Evolutionary conservation across 2,797 vertebrate genomes (phyloP).

Genomic region (Crocodylus rhombifer): DNA sequence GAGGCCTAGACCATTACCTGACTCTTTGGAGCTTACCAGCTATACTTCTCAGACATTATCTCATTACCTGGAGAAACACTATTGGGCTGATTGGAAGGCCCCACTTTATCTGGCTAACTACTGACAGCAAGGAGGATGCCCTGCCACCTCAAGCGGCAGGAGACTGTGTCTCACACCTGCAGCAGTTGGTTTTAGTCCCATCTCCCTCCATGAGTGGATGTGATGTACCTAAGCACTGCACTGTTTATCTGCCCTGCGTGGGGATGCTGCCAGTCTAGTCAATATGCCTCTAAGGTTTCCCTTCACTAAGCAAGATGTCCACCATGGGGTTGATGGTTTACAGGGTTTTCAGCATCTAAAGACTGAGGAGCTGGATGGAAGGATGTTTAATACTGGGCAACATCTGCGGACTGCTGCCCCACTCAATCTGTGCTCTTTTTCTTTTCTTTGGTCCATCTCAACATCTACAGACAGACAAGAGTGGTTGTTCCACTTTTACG

Average conservation of each 20-base stretch:
- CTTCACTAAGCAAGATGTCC: neutral
- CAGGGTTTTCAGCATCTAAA: neutral
- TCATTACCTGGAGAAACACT: neutral
- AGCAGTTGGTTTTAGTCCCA: neutral
- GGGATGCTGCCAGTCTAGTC: neutral
- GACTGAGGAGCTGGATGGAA: neutral
- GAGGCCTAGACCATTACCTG: neutral
- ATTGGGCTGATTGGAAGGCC: neutral
- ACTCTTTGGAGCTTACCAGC: neutral
- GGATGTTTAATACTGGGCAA: neutral
- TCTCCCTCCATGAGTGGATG: neutral
- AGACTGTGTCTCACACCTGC: neutral
- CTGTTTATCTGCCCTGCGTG: neutral
- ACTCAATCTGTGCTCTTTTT: neutral
- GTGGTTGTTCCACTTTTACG: constrained; percentile 21
- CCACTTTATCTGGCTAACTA: neutral
- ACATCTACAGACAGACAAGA: constrained; percentile 19
- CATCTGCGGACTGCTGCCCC: neutral
- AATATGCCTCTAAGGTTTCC: neutral
- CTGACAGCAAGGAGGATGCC: neutral
- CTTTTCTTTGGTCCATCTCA: neutral
- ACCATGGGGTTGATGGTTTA: neutral
- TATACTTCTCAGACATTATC: neutral
- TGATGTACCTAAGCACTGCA: neutral
- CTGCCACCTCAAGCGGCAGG: neutral